Conservation (phyloP, 2,888 invertebrate species). For the Cremastinae sp. region DNA sequence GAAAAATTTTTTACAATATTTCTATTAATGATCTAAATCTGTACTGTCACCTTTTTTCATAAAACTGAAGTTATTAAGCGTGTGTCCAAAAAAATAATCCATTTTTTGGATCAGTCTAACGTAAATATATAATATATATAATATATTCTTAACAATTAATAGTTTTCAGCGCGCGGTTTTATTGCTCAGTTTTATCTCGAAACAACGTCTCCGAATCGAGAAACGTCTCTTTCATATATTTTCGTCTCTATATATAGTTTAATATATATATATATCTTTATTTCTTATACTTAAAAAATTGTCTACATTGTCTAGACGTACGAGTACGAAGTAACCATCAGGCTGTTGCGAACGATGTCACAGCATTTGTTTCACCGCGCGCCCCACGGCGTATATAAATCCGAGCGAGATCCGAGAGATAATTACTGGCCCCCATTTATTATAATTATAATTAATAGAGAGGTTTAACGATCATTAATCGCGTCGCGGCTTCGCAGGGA, state of each 20-base stretch:
- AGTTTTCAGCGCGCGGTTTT: conserved; percentile 74
- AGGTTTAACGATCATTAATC: conserved; percentile 45
- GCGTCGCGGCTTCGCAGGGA: conserved; percentile 42
- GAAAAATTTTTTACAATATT: too few species aligned
- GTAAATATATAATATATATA: conserved; percentile 54
- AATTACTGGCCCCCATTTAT: conserved; percentile 80
- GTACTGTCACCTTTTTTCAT: too few species aligned
- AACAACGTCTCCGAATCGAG: conserved; percentile 3
- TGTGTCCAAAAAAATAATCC: too few species aligned
- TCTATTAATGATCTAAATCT: too few species aligned
- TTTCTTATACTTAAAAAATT: background rate
- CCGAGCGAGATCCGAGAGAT: conserved; percentile 80
- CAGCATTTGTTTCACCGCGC: conserved; percentile 66
- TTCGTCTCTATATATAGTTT: conserved; percentile 4
- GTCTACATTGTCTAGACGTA: too few species aligned
- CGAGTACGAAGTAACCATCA: conserved; percentile 24
- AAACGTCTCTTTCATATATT: conserved; percentile 16
- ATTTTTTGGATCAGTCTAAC: too few species aligned
- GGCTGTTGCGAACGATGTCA: conserved; percentile 50
- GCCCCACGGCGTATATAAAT: conserved; percentile 77
- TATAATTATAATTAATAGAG: conserved; percentile 26
- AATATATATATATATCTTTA: conserved; percentile 8
- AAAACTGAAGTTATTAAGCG: too few species aligned
- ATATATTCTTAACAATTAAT: conserved; percentile 75
- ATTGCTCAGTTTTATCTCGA: conserved; percentile 35